Evolutionary conservation across 2,797 vertebrate species (phyloP).

Genomic region (Limnodromus scolopaceus): DNA sequence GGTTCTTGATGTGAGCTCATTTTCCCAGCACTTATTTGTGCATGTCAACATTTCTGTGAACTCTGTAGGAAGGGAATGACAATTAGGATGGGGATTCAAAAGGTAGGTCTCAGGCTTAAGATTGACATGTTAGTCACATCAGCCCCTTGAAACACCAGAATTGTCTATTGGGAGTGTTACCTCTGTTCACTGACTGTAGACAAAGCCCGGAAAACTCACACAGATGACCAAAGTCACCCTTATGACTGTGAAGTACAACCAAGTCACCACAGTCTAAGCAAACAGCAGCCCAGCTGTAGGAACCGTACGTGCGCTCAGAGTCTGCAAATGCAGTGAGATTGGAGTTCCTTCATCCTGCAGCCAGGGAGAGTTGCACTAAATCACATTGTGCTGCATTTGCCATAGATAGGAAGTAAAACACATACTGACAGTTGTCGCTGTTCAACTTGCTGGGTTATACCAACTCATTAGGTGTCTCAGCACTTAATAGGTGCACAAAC

Average conservation of each 20-base stretch:
- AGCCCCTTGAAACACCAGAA: neutral
- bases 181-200: neutral
- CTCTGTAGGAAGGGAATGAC: neutral
- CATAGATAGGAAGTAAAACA: neutral
- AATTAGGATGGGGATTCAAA: neutral
- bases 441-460: neutral
- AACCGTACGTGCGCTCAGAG: rapidly evolving
- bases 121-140: neutral
- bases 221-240: neutral
- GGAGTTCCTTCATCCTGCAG: neutral
- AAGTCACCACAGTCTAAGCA: neutral
- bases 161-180: neutral
- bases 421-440: rapidly evolving
- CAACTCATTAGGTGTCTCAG: neutral
- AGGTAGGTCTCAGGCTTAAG: neutral
- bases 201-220: neutral
- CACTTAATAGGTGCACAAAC: neutral
- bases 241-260: neutral
- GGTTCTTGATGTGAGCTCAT: neutral
- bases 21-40: neutral
- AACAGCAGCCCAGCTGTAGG: neutral
- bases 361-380: neutral
- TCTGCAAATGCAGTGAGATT: neutral
- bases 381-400: neutral
- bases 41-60: neutral